These are phyloP conservation scores for Sebastes melanostomus DNA, from an alignment of 2,797 vertebrate species.

Conservation along the genomic window DNA sequence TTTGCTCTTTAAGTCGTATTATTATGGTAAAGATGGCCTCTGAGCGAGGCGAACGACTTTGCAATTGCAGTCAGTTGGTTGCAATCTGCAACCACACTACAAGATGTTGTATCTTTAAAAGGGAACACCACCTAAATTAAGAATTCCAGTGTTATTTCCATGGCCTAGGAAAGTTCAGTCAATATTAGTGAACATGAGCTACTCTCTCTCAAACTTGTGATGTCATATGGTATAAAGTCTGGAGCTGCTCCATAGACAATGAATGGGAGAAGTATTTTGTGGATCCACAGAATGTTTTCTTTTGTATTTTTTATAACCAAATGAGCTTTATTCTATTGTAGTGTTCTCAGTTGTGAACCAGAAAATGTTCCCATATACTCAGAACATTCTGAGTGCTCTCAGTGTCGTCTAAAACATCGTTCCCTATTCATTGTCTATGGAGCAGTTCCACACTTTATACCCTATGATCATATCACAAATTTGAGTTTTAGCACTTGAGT, in stretches of 20 bases:
- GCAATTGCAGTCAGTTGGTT: not conserved
- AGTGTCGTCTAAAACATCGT: too few relatives aligned
- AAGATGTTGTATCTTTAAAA: not conserved
- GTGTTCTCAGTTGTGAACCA: not conserved
- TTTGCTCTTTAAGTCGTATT: too few relatives aligned
- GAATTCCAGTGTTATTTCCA: not conserved
- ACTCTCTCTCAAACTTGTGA: not conserved
- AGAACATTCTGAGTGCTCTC: too few relatives aligned
- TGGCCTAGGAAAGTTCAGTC: not conserved
- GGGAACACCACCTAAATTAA: not conserved
- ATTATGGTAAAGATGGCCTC: not conserved
- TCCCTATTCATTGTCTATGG: too few relatives aligned
- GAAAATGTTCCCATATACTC: not conserved
- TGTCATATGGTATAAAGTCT: not conserved
- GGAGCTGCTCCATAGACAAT: not conserved
- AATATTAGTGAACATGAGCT: not conserved
- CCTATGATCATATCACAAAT: too few relatives aligned
- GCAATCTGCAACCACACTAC: not conserved
- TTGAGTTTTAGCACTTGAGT: rapidly evolving
- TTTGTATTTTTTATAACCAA: not conserved
- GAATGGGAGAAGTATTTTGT: too few relatives aligned
- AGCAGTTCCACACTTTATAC: too few relatives aligned
- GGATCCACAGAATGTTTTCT: too few relatives aligned
- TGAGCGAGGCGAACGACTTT: too few relatives aligned
- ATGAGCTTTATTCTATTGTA: not conserved